Evolutionary conservation across 2,888 invertebrate species (phyloP).

Genomic region (Myopa testacea): DNA sequence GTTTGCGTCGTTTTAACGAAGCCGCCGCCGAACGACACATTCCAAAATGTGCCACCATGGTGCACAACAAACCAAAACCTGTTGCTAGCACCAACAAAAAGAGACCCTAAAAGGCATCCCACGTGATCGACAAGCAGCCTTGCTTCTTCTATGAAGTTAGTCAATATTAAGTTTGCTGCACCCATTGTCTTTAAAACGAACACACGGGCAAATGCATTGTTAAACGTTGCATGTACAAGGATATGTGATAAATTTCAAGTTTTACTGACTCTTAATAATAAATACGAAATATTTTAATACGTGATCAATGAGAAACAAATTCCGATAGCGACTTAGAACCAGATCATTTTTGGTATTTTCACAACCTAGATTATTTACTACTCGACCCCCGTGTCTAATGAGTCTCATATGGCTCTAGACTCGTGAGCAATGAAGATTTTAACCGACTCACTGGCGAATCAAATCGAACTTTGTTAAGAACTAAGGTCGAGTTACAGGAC

Average conservation of each 20-base stretch:
- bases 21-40: constrained; percentile 90
- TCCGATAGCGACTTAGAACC: too few relatives aligned
- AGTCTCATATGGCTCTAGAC: too few relatives aligned
- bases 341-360: too few relatives aligned
- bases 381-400: too few relatives aligned
- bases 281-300: neutral
- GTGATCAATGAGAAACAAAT: neutral
- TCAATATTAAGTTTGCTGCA: constrained; percentile 30
- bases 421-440: too few relatives aligned
- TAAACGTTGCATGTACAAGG: constrained; percentile 15
- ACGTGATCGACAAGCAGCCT: neutral
- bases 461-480: too few relatives aligned
- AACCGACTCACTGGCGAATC: too few relatives aligned
- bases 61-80: constrained; percentile 81
- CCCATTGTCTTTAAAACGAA: constrained; percentile 15
- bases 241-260: constrained; percentile 53
- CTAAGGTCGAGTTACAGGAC: too few relatives aligned
- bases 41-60: constrained; percentile 87
- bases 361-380: too few relatives aligned
- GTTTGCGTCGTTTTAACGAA: constrained; percentile 85
- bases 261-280: constrained; percentile 30
- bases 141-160: constrained; percentile 4
- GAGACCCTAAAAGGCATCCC: neutral
- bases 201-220: constrained; percentile 14
- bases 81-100: constrained; percentile 36